Evolutionary conservation across 1,140 invertebrate genomes (phyloP).

Genomic region (Drosophila mayri): DNA sequence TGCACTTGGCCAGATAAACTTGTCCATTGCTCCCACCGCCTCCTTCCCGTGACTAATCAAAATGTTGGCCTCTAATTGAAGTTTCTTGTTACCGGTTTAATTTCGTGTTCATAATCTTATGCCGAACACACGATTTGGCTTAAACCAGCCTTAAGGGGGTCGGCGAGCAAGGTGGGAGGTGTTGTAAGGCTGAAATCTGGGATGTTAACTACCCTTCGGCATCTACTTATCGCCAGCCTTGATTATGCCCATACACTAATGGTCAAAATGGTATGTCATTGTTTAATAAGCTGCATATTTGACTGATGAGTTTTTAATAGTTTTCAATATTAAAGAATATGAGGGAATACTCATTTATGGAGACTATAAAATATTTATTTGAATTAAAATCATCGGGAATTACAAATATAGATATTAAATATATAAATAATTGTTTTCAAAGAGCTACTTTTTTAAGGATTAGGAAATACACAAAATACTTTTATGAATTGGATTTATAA

Average conservation of each 20-base stretch:
- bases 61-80: constrained; percentile 72
- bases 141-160: constrained; percentile 1
- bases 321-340: not conserved
- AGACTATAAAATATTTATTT: no score
- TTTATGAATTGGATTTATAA: not conserved
- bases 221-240: not conserved
- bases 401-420: not conserved
- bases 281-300: no score
- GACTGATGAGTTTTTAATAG: not conserved
- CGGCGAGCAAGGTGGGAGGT: not conserved
- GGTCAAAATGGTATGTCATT: not conserved
- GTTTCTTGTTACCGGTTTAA: constrained; percentile 67
- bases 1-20: constrained; percentile 48
- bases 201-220: not conserved
- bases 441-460: no score
- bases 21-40: constrained; percentile 1
- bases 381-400: not conserved
- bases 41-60: constrained; percentile 33
- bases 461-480: no score
- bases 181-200: not conserved
- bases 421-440: not conserved
- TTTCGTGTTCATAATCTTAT: constrained; percentile 65
- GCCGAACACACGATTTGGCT: constrained; percentile 49
- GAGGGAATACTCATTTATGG: not conserved
- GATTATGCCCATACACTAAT: constrained; percentile 4